Evolutionary conservation across 2,888 invertebrate genomes (phyloP).

Genomic region (Drosophila stalkeri): DNA sequence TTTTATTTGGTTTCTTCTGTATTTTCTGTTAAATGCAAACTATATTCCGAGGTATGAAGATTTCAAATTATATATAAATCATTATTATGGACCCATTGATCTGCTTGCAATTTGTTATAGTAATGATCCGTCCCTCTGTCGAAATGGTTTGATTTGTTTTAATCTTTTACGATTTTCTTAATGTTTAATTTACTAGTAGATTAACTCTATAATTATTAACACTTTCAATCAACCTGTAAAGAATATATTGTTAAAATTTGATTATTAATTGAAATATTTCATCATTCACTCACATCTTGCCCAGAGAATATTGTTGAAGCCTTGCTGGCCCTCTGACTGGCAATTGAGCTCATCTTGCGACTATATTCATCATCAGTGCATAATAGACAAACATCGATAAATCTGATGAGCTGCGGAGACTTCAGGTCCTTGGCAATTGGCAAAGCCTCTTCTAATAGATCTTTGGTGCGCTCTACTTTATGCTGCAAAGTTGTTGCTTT

Average conservation of each 20-base stretch:
- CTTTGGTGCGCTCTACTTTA: constrained; percentile 79
- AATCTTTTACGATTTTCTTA: not conserved
- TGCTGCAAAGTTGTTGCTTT: constrained; percentile 78
- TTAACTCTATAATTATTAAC: not conserved
- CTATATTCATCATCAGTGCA: constrained; percentile 43
- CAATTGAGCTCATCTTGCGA: constrained; percentile 20
- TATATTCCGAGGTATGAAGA: not conserved
- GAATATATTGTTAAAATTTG: not conserved
- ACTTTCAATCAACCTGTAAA: not conserved
- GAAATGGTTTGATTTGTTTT: constrained; percentile 1
- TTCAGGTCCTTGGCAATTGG: constrained; percentile 29
- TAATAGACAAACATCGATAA: constrained; percentile 48
- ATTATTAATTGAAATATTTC: not conserved
- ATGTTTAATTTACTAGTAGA: not conserved
- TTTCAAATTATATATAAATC: not conserved
- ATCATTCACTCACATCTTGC: not conserved
- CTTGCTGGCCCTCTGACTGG: constrained; percentile 29
- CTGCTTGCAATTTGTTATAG: not conserved
- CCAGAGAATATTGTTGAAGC: constrained; percentile 1
- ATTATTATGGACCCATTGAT: not conserved
- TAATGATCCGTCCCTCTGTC: constrained; percentile 4
- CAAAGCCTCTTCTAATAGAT: constrained; percentile 52
- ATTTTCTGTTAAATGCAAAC: not conserved
- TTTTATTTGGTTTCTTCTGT: not conserved
- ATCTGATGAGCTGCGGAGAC: constrained; percentile 14